These are phyloP conservation scores for Anastatus disparis DNA, from an alignment of 1,140 invertebrate genomes.

Conservation along the genomic window DNA sequence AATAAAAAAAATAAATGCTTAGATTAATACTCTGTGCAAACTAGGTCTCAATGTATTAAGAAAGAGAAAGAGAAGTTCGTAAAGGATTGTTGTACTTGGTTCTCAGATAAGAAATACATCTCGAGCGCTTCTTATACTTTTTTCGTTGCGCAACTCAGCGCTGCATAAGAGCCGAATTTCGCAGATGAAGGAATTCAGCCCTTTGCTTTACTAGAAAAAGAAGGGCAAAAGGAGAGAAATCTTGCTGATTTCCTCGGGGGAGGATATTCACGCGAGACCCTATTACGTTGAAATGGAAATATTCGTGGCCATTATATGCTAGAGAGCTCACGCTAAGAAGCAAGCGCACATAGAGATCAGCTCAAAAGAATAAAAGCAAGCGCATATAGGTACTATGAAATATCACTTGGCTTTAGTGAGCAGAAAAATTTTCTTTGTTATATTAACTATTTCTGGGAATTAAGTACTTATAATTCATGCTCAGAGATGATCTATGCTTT, in stretches of 20 bases:
- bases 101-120: background rate
- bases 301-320: constrained; percentile 32
- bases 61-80: constrained; percentile 11
- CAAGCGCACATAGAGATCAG: background rate
- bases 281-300: constrained; percentile 38
- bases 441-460: constrained; percentile 7
- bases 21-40: background rate
- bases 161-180: constrained; percentile 35
- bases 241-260: constrained; percentile 40
- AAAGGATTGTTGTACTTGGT: background rate
- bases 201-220: constrained; percentile 28
- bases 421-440: constrained; percentile 6
- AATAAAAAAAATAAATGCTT: constrained; percentile 1
- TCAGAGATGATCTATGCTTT: no score
- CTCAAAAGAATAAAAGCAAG: background rate
- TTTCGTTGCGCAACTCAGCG: background rate
- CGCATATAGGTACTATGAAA: no score
- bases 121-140: no score
- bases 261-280: constrained; percentile 40
- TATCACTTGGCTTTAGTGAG: constrained; percentile 11
- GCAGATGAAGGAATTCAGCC: constrained; percentile 33
- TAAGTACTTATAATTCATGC: background rate
- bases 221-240: constrained; percentile 8
- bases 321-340: constrained; percentile 13
- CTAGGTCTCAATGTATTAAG: constrained; percentile 20